Percentiles rank a stretch among this genome's conserved stretches.
Conservation (phyloP, 2,888 invertebrate species). For the Zele albiditarsus region DNA sequence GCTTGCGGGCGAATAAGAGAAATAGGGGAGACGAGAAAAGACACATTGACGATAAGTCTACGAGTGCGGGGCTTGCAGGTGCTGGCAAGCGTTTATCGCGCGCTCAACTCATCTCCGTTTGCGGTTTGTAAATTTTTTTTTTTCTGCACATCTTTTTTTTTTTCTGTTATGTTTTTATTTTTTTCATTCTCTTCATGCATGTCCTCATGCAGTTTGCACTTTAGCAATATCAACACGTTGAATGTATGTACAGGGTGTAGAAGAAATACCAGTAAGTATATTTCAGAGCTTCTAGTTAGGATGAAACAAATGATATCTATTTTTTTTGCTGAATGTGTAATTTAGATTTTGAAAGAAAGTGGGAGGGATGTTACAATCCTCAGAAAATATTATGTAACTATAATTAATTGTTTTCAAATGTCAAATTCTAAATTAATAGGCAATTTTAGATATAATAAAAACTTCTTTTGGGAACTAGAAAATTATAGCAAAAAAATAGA, state of each 20-base stretch:
- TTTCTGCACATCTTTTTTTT: slow-evolving; percentile 18
- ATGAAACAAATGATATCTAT: too few relatives aligned
- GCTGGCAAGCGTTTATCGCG: slow-evolving; percentile 46
- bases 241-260: not conserved
- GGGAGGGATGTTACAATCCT: too few relatives aligned
- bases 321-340: too few relatives aligned
- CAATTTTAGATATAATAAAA: too few relatives aligned
- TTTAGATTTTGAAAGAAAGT: too few relatives aligned
- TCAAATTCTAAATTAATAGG: too few relatives aligned
- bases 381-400: too few relatives aligned
- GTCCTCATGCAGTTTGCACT: slow-evolving; percentile 3
- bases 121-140: slow-evolving; percentile 36
- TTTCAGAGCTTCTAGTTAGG: too few relatives aligned
- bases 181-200: not conserved
- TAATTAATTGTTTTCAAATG: too few relatives aligned
- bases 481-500: too few relatives aligned
- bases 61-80: slow-evolving; percentile 38
- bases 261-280: too few relatives aligned
- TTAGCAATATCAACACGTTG: not conserved
- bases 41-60: slow-evolving; percentile 1
- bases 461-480: too few relatives aligned
- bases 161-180: slow-evolving; percentile 10
- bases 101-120: slow-evolving; percentile 48
- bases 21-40: slow-evolving; percentile 1
- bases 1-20: not conserved